Percentiles rank a stretch among this genome's conserved stretches.
Evolutionary conservation across 1,140 invertebrate species (phyloP).

Genomic region (Scaptodrosophila lebanonensis): DNA sequence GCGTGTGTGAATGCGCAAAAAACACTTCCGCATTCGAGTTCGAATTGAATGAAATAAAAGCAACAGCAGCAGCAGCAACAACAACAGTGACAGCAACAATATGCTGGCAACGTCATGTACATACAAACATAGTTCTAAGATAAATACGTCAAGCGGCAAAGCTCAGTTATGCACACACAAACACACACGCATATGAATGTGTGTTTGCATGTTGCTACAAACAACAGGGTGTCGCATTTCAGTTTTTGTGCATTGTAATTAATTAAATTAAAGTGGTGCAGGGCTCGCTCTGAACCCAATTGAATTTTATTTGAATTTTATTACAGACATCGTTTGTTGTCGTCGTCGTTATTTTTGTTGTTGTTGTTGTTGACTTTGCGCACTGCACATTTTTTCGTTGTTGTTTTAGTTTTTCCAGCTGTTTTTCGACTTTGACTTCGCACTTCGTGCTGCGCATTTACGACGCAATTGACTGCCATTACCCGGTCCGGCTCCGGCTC

Average conservation of each 20-base stretch:
- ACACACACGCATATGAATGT: background rate
- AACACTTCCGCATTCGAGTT: slow-evolving; percentile 67
- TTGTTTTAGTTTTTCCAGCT: slow-evolving; percentile 40
- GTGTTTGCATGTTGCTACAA: background rate
- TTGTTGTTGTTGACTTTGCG: slow-evolving; percentile 4
- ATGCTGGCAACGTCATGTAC: slow-evolving; percentile 4
- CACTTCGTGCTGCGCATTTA: slow-evolving; percentile 22
- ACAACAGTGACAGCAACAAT: slow-evolving; percentile 21
- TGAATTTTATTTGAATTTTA: slow-evolving; percentile 76
- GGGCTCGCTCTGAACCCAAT: slow-evolving; percentile 63
- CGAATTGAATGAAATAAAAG: slow-evolving; percentile 56
- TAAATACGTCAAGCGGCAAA: slow-evolving; percentile 32
- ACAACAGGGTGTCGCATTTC: slow-evolving; percentile 9
- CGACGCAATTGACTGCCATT: slow-evolving; percentile 57
- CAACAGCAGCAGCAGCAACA: slow-evolving; percentile 23
- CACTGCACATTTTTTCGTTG: slow-evolving; percentile 8
- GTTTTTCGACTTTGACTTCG: slow-evolving; percentile 46
- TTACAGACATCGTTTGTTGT: slow-evolving; percentile 44
- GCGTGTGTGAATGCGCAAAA: slow-evolving; percentile 39
- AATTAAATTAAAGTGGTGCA: slow-evolving; percentile 70
- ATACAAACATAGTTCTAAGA: slow-evolving; percentile 19
- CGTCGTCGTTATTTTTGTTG: slow-evolving; percentile 2
- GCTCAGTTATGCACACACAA: background rate
- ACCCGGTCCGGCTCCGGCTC: background rate
- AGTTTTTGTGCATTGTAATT: slow-evolving; percentile 44